Evolutionary conservation across 1,140 invertebrate species (phyloP), one percentile per base, ranked within the genome.

Genomic region (Lordiphosa clarofinis): DNA sequence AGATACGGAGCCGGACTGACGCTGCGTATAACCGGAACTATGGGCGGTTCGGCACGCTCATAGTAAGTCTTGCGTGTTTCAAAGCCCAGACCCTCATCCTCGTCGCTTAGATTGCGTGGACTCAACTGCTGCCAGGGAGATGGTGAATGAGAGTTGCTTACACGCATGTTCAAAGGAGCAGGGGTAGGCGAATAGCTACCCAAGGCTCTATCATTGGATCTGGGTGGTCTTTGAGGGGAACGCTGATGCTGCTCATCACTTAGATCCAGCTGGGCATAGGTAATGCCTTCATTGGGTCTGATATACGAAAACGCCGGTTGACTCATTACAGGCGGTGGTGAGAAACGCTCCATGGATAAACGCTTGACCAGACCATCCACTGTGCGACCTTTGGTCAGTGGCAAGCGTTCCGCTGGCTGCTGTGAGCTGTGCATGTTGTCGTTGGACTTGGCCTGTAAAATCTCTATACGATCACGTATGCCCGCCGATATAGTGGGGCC

Each of bases 81-180:
- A 24, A 93, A 91, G 6, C 94, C 94, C 0, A 95, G 81, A 0
- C 94, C 94, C 86, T 95, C 94, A 69, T 95, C 94, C 86, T 94
- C 94, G 86, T 95, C 94, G 52, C 88, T 89, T 0, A 86, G 56
- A 44, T 89, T 89, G 7, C 87, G 78, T 7, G 87, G 87, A 60
- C 86, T 88, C 0, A 87, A 54, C 40, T 87, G 87, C 38, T 88
- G 86, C 87, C 87, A 88, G 1, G 84, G 87, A 8, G 86, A 87
- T 0, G 87, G 87, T 0, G 87, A 88, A 15, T 86, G 67, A 0
- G 81, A 82, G 12, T 55, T 64, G 44, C 21, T 42, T 47, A 78
- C 54, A 36, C 63, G 73, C 38, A 62, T 60, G 5, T 54, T 68
- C 21, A 67, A 33, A 0, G 66, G 57, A 8, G 54, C 59, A 1